Conservation (phyloP, 2,888 invertebrate species). For the Caenorhabditis sp. region DNA sequence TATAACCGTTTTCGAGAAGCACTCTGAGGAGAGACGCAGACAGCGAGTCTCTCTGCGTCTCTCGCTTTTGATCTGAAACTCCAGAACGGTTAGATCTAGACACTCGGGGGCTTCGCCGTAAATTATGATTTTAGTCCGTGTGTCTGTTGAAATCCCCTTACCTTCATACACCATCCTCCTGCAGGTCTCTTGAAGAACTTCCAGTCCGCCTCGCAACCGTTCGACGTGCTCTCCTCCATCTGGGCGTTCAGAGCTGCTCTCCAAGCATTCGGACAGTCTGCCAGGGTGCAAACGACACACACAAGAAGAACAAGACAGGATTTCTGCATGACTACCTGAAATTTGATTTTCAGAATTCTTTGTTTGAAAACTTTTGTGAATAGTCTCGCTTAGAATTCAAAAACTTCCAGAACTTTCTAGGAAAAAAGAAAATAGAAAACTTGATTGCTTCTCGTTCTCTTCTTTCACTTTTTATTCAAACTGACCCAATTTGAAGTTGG, state of each 20-base stretch:
- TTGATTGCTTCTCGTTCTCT: not conserved
- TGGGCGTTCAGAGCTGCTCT: constrained; percentile 11
- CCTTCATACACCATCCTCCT: constrained; percentile 46
- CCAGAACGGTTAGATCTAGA: too few species aligned
- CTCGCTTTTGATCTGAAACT: too few species aligned
- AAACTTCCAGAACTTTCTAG: not conserved
- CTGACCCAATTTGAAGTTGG: not conserved
- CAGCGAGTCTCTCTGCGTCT: too few species aligned
- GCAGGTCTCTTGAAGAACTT: constrained; percentile 18
- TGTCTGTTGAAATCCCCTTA: not conserved
- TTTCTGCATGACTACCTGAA: not conserved
- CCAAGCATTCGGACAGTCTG: constrained; percentile 16
- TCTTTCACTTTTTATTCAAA: not conserved
- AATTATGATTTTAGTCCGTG: not conserved
- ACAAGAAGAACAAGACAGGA: not conserved
- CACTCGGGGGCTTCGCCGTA: too few species aligned
- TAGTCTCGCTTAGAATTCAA: too few species aligned
- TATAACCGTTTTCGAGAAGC: too few species aligned
- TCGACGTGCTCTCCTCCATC: constrained; percentile 14
- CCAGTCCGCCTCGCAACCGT: constrained; percentile 32
- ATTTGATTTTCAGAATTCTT: not conserved
- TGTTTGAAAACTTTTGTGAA: too few species aligned
- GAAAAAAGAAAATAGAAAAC: too few species aligned
- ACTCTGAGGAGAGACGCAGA: too few species aligned
- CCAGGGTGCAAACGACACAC: not conserved